These are phyloP conservation scores for Laticauda colubrina DNA, from an alignment of 2,113 vertebrate genomes.

Conservation along the genomic window DNA sequence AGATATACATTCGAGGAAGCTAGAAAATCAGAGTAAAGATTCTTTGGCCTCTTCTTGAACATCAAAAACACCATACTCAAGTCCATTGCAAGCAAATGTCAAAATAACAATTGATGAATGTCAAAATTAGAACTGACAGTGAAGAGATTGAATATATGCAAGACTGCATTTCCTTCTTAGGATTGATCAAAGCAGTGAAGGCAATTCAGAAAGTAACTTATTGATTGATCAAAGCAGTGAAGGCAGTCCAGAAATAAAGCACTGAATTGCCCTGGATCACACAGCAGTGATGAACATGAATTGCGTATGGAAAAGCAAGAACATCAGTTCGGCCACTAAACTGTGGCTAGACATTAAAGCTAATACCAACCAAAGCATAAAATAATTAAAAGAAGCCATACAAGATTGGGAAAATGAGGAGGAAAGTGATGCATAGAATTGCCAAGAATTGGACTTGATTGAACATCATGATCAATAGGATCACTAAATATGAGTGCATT, in stretches of 20 bases:
- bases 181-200: background rate
- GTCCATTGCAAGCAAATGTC: background rate
- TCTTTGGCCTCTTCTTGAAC: background rate
- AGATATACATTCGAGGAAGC: background rate
- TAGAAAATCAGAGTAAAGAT: background rate
- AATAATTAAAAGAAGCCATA: background rate
- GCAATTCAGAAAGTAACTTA: background rate
- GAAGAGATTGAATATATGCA: background rate
- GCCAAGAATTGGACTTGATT: background rate
- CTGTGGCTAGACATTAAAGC: background rate
- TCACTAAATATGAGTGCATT: background rate
- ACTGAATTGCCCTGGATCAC: background rate
- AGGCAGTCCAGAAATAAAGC: background rate
- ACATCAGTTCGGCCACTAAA: background rate
- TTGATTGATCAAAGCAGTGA: background rate
- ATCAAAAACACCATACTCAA: background rate
- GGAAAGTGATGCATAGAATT: background rate
- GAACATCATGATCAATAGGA: background rate
- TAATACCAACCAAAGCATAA: background rate
- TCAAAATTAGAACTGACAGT: background rate
- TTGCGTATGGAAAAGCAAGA: background rate
- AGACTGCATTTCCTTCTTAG: background rate
- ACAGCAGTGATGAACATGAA: background rate
- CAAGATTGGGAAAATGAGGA: background rate
- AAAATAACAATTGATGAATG: background rate